Evolutionary conservation across 2,888 invertebrate genomes (phyloP), one percentile per base, ranked within the genome.

Genomic region (Anthrax anthrax): DNA sequence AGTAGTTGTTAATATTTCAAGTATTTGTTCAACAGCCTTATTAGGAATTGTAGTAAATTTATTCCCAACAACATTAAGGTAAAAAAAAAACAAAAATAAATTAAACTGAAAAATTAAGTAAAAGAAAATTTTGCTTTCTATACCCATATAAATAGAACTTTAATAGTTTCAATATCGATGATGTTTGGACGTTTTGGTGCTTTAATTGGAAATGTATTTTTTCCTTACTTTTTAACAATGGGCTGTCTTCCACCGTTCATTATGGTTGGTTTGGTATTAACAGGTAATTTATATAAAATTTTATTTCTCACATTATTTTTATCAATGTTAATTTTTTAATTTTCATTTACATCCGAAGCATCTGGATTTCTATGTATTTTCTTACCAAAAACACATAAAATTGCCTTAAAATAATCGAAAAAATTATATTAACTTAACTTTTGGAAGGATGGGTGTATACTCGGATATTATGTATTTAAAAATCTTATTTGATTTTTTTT

Each of bases 241-340:
- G 84, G 84, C 36, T 85, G 85, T 57, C 64, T 78, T 27, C 81
- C 82, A 18, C 84, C 84, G 4, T 85, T 85, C 60, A 61, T 81
- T 44, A 75, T 80, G 60, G 76, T 85, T 47, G 77, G 77, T 9
- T 58, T 69, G 8, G 75, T 78, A 18, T 70, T 81, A 54, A 56
- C 75, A 52, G 70, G 83, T 83, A 70, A 69, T 18, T 12, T 32
- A 12, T 12, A 32, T 32, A 32, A 8, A 32, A 12, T 32, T 32
- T 32, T 5, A 8, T 27, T 18, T 16, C n/a, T 14, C 3, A 19
- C 39, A 32, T 16, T 16, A n/a, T 13, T 18, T 46, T 34, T 37
- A 17, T 18, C 18, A 29, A n/a, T 29, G 18, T 17, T n/a, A 19
- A 41, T 41, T 23, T 37, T 14, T 36, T n/a, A 19, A 12, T 17